Percentiles rank a stretch among this genome's conserved stretches.
These are phyloP conservation scores for Pyrrhia umbra DNA, from an alignment of 2,888 invertebrate genomes.

Conservation along the genomic window DNA sequence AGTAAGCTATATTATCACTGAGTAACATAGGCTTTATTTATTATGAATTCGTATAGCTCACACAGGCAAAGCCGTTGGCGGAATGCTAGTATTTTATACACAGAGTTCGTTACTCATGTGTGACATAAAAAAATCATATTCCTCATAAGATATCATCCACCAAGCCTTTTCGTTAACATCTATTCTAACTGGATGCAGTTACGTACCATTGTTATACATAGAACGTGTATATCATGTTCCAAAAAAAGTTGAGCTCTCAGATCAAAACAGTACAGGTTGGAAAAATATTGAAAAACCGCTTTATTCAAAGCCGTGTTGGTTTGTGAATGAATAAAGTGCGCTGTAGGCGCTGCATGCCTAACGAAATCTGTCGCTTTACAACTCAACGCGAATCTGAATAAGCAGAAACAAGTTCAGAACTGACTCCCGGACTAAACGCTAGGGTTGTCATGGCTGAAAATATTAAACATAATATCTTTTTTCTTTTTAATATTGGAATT, in stretches of 20 bases:
- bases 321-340: slow-evolving; percentile 52
- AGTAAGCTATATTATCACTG: too few species aligned
- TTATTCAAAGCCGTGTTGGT: slow-evolving; percentile 35
- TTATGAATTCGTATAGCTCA: too few species aligned
- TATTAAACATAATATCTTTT: not conserved
- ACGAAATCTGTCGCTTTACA: slow-evolving; percentile 63
- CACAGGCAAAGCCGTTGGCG: too few species aligned
- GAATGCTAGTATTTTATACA: too few species aligned
- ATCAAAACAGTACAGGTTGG: not conserved
- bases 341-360: slow-evolving; percentile 51
- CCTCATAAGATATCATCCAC: too few species aligned
- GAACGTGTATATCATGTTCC: too few species aligned
- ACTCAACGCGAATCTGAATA: slow-evolving; percentile 62
- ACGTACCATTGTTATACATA: too few species aligned
- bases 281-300: slow-evolving; percentile 19
- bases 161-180: too few species aligned
- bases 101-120: too few species aligned
- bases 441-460: slow-evolving; percentile 38
- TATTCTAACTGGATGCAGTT: too few species aligned
- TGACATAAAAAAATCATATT: too few species aligned
- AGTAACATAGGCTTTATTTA: too few species aligned
- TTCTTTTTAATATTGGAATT: not conserved
- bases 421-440: slow-evolving; percentile 32
- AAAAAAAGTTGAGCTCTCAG: not conserved
- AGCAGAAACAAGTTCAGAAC: slow-evolving; percentile 62